These are phyloP conservation scores for Propithecus perrieri DNA, from an alignment of 2,797 vertebrate species.

Conservation along the genomic window DNA sequence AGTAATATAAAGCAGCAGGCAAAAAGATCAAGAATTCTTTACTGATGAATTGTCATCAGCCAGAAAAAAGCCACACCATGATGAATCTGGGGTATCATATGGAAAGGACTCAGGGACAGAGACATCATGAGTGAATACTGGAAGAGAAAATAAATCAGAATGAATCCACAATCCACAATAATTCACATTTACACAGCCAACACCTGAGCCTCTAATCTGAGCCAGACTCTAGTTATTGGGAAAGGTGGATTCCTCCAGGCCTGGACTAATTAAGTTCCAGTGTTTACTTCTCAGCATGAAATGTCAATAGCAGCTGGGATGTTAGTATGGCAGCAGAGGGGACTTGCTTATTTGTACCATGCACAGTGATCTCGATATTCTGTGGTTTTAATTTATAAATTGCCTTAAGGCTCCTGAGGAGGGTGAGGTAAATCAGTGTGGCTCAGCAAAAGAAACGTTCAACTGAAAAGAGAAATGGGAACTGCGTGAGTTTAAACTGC, in stretches of 20 bases:
- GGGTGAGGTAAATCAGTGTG: background rate
- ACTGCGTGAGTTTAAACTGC: background rate
- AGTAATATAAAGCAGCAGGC: background rate
- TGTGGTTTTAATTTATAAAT: constrained; percentile 65
- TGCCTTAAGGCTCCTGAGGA: background rate
- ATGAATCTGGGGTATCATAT: background rate
- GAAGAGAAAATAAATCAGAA: background rate
- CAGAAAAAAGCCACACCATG: background rate
- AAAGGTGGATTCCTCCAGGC: background rate
- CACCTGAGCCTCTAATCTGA: background rate
- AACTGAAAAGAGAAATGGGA: constrained; percentile 38
- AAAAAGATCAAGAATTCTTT: constrained; percentile 20
- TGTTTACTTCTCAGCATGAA: constrained; percentile 50
- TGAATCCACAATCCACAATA: background rate
- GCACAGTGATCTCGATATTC: constrained; percentile 54
- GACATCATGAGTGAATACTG: background rate
- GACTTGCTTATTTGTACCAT: constrained; percentile 29
- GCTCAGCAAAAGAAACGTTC: constrained; percentile 35
- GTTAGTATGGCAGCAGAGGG: constrained; percentile 3
- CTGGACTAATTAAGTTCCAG: constrained; percentile 39
- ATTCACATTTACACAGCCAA: background rate
- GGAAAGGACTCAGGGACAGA: background rate
- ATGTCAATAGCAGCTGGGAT: constrained; percentile 45
- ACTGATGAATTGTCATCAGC: background rate
- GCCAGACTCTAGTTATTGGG: background rate